phyloP scores from a whole-genome alignment of 2,888 invertebrate species.

The Anaspis maculata region DNA sequence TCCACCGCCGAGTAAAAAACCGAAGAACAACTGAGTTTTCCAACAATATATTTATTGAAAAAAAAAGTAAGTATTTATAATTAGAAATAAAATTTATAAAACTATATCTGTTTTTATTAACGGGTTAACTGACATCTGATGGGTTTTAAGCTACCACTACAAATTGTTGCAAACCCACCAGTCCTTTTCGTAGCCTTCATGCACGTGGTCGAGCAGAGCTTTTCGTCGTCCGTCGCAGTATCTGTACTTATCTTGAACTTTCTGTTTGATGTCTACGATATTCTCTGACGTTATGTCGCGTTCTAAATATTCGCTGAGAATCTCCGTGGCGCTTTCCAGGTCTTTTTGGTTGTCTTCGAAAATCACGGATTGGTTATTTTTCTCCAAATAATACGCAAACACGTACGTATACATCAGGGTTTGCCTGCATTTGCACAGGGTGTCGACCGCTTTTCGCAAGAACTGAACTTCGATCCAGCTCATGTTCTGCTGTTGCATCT shows the following conservation, averaged over 20 bases:
- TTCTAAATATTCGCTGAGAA: constrained; percentile 95
- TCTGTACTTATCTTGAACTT: constrained; percentile 96
- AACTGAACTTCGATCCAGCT: constrained; percentile 99
- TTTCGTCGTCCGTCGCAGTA: constrained; percentile 97
- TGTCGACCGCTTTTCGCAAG: constrained; percentile 94
- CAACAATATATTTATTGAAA: not conserved
- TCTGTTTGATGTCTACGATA: constrained; percentile 95
- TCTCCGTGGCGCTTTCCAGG: constrained; percentile 97
- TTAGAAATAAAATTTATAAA: no score
- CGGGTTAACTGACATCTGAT: no score
- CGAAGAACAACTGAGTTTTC: constrained; percentile 18
- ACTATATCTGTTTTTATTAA: no score
- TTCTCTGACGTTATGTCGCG: constrained; percentile 96
- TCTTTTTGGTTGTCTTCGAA: constrained; percentile 99
- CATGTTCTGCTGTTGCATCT: constrained; percentile 99
- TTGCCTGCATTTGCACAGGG: constrained; percentile 93
- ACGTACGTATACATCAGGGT: constrained; percentile 99
- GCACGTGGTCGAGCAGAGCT: constrained; percentile 92
- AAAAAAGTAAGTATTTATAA: no score
- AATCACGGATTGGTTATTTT: constrained; percentile 97
- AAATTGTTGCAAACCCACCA: constrained; percentile 96
- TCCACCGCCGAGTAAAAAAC: constrained; percentile 35
- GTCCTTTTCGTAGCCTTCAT: constrained; percentile 98
- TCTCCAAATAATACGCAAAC: constrained; percentile 95
- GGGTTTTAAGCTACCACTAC: no score